phyloP scores from a whole-genome alignment of 2,888 invertebrate species.

The Sipha maydis region DNA sequence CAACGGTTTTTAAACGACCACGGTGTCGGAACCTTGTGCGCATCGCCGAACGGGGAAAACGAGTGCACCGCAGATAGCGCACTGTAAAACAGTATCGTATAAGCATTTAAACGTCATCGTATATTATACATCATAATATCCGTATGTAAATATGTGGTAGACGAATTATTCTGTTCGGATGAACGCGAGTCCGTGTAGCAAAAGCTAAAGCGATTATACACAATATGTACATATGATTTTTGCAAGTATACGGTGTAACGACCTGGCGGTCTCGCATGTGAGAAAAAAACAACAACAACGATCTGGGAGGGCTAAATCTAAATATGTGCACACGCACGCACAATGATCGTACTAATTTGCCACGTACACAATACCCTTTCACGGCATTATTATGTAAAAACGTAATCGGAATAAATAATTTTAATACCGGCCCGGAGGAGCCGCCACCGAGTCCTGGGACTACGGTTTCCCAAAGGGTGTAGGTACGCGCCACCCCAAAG shows the following conservation, averaged over 20 bases:
- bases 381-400: conserved; percentile 53
- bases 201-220: background rate
- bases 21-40: too few species aligned
- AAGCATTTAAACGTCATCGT: background rate
- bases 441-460: conserved; percentile 14
- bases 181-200: background rate
- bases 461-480: conserved; percentile 55
- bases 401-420: conserved; percentile 43
- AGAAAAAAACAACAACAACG: conserved; percentile 36
- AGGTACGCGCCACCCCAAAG: background rate
- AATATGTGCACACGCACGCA: background rate
- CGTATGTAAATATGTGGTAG: background rate
- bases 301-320: conserved; percentile 49
- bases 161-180: too few species aligned
- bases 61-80: too few species aligned
- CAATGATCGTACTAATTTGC: conserved; percentile 60
- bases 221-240: background rate
- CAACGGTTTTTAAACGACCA: too few species aligned
- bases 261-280: conserved; percentile 23
- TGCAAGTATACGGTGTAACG: background rate
- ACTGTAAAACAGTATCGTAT: background rate
- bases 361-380: conserved; percentile 25
- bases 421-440: background rate
- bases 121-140: background rate
- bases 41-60: too few species aligned